Base-by-base conservation (phyloP, 2,888 invertebrate species). In the Cerceris rybyensis region DNA sequence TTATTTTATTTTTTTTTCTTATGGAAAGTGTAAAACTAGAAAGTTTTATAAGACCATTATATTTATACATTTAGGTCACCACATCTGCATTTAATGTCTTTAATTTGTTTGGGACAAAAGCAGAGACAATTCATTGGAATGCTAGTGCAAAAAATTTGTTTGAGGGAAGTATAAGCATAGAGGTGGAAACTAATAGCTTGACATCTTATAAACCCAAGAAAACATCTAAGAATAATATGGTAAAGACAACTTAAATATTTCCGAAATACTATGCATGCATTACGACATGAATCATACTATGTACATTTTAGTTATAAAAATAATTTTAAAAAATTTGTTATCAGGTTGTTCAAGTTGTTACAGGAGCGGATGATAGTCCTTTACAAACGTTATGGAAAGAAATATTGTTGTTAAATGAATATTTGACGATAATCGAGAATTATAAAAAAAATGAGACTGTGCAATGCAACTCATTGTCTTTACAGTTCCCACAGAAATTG, bases 311-410 rank as follows among this genome's bases (percentile, higher is more conserved):
- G 8, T 11, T 6, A 57, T 42, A 28, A 55, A n/a, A 55, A 46
- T 60, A 6, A 8, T 55, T 54, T 49, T 11, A 39, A 73, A 13
- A 41, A 6, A 54, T 16, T 49, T 8, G 11, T 68, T 70, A 65
- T 43, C 41, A 89, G 89, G 52, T 84, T 17, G 76, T 73, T 17
- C 81, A 89, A 78, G 59, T 88, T 42, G 74, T 83, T 28, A 81
- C 82, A 17, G 88, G 86, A 55, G 84, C 85, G 63, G 75, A 67
- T n/a, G 55, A 60, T 13, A 87, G 87, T 55, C 80, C 73, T 14
- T 67, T 90, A 49, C 64, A 61, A 50, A 79, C 83, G 28, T 59
- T 90, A 8, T 88, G 89, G 88, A 50, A 82, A 16, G 82, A 90
- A 60, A 74, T 90, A 17, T 39, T 82, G n/a, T 61, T 88, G 42